phyloP scores from a whole-genome alignment of 2,888 invertebrate species.

The Acanthosepion pharaonis region DNA sequence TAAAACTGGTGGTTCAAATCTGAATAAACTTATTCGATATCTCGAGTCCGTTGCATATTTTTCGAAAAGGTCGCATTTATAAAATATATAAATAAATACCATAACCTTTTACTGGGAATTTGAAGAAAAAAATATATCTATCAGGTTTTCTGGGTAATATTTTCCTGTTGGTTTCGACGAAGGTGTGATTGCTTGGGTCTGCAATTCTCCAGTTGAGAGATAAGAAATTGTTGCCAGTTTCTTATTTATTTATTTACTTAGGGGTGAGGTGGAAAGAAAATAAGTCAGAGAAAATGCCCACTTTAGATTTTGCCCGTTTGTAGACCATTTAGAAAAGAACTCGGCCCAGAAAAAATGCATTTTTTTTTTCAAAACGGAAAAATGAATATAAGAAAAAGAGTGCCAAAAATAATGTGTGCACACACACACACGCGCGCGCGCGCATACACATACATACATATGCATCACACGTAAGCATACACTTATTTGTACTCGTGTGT shows the following conservation, averaged over 20 bases:
- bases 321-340: too few relatives aligned
- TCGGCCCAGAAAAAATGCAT: too few relatives aligned
- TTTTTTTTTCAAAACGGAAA: too few relatives aligned
- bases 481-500: too few relatives aligned
- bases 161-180: background rate
- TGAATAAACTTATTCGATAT: background rate
- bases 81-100: background rate
- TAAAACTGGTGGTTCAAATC: background rate
- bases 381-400: too few relatives aligned
- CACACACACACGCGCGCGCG: too few relatives aligned
- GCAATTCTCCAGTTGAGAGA: conserved; percentile 12
- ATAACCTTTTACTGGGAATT: background rate
- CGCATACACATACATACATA: too few relatives aligned
- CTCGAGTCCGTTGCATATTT: background rate
- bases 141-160: background rate
- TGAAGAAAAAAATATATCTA: background rate
- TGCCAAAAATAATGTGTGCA: too few relatives aligned
- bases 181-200: conserved; percentile 33
- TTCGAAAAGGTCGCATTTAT: background rate
- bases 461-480: too few relatives aligned
- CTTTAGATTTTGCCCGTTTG: too few relatives aligned
- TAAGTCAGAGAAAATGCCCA: too few relatives aligned
- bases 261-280: background rate
- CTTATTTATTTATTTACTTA: conserved; percentile 10
- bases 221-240: background rate